Percentiles rank a stretch among this genome's conserved stretches.
These are phyloP conservation scores for Pterophyllum scalare DNA, from an alignment of 2,113 vertebrate genomes.

Conservation along the genomic window DNA sequence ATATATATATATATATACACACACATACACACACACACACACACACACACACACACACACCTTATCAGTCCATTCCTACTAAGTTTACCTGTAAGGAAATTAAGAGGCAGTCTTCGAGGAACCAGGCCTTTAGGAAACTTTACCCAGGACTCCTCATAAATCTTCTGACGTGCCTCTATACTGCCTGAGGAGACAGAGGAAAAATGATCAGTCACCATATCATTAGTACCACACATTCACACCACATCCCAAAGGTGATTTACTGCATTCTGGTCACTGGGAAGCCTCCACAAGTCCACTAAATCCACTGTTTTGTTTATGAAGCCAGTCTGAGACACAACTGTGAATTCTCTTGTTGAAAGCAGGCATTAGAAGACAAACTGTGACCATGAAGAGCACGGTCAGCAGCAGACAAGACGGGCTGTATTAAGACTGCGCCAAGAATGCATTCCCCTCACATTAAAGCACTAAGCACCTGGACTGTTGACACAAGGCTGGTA, in stretches of 20 bases:
- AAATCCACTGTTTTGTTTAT: background rate
- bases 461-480: background rate
- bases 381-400: background rate
- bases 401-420: no score
- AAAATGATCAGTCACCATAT: background rate
- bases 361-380: background rate
- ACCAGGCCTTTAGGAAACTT: slow-evolving; percentile 95
- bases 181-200: slow-evolving; percentile 75
- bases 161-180: slow-evolving; percentile 90
- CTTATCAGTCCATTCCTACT: background rate
- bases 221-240: background rate
- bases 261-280: background rate
- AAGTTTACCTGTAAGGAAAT: slow-evolving; percentile 88
- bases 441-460: background rate
- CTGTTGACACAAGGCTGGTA: background rate
- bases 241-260: background rate
- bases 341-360: rapidly evolving
- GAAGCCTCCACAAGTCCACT: background rate
- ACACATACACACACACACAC: no score
- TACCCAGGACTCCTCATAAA: slow-evolving; percentile 95
- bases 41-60: no score
- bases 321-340: background rate
- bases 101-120: slow-evolving; percentile 92
- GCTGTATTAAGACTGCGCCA: background rate
- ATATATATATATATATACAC: no score